Evolutionary conservation across 2,797 vertebrate species (phyloP).

Genomic region (Chaetodon trifasciatus): DNA sequence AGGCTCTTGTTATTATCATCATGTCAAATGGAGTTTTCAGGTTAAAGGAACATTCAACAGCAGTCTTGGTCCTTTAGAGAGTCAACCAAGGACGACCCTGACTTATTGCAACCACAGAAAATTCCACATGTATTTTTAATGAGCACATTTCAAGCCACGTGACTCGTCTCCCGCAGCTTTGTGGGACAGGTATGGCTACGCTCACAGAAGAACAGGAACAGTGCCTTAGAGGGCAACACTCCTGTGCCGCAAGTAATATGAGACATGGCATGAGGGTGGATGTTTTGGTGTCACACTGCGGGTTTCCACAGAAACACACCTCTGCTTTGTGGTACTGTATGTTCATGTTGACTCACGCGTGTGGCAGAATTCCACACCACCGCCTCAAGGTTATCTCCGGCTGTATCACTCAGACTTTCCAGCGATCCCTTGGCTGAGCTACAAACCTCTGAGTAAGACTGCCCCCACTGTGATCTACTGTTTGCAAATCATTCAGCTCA

Average conservation of each 20-base stretch:
- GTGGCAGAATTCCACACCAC: conserved; percentile 48
- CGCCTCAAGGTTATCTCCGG: conserved; percentile 54
- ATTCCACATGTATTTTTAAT: conserved; percentile 38
- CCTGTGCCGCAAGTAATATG: conserved; percentile 10
- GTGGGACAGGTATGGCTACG: conserved; percentile 26
- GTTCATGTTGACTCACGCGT: conserved; percentile 60
- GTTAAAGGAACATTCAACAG: background rate
- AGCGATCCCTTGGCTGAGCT: conserved; percentile 14
- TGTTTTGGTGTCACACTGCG: conserved; percentile 64
- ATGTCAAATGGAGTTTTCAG: background rate
- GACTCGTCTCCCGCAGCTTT: conserved; percentile 10
- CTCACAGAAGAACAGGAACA: conserved; percentile 18
- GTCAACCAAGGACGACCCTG: conserved; percentile 7
- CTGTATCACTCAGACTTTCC: conserved; percentile 37
- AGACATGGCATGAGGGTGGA: background rate
- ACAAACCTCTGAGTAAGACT: conserved; percentile 25
- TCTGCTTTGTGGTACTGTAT: conserved; percentile 22
- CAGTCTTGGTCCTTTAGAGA: background rate
- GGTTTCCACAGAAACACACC: conserved; percentile 72
- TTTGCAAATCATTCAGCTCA: conserved; percentile 1
- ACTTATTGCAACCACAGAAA: conserved; percentile 26
- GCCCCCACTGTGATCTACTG: background rate
- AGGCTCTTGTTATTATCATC: background rate
- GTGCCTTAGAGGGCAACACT: conserved; percentile 28
- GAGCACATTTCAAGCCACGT: conserved; percentile 21